These are phyloP conservation scores for Zoanthus solanderi DNA, from an alignment of 92 coral and sea anemone genomes.

Conservation along the genomic window DNA sequence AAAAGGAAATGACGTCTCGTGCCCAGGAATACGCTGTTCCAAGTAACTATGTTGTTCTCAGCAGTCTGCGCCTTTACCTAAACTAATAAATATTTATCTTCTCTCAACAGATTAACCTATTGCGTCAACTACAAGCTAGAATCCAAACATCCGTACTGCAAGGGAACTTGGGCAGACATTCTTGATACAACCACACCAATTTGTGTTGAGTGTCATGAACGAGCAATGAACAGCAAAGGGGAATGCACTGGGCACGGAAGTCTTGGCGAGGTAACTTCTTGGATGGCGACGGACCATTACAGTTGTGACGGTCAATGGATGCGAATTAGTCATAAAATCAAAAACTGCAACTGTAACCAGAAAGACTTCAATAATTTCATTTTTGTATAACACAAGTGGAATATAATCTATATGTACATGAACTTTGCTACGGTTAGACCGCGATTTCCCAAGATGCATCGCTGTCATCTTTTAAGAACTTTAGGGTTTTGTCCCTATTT, in stretches of 20 bases:
- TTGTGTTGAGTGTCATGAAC: conserved; percentile 94
- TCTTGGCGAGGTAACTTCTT: conserved; percentile 83
- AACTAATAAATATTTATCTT: background rate
- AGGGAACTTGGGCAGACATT: conserved; percentile 93
- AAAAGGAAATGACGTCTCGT: background rate
- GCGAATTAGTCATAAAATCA: conserved; percentile 79
- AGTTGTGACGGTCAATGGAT: conserved; percentile 98
- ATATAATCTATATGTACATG: background rate
- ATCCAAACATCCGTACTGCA: conserved; percentile 95
- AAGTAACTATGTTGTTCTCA: background rate
- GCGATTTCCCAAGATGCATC: no score
- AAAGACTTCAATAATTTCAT: conserved; percentile 88
- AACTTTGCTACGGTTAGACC: background rate
- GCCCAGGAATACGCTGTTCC: background rate
- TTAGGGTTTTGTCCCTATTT: no score
- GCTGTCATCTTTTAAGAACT: no score
- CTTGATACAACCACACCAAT: conserved; percentile 86
- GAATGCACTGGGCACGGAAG: conserved; percentile 94
- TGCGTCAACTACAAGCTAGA: conserved; percentile 85
- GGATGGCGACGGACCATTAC: conserved; percentile 91
- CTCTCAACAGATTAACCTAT: conserved; percentile 79
- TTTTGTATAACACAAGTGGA: conserved; percentile 74
- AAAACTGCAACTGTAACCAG: conserved; percentile 79
- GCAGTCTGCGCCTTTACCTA: background rate
- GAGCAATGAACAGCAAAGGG: conserved; percentile 89